Evolutionary conservation across 2,113 vertebrate species (phyloP).

Genomic region (Rattus rattus): DNA sequence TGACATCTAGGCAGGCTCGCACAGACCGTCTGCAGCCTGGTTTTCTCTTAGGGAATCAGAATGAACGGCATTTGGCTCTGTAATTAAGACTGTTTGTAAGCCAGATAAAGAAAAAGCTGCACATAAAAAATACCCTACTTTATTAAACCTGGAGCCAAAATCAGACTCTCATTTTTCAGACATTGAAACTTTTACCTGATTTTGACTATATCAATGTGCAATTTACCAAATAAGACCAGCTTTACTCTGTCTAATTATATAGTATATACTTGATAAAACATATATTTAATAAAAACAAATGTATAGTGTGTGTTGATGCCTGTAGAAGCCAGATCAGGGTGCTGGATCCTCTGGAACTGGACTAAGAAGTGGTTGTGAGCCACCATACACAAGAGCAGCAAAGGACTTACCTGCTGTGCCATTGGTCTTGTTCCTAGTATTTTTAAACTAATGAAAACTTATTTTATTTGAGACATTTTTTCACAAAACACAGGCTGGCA

Average conservation of each 20-base stretch:
- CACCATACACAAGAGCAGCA: not conserved
- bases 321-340: no score
- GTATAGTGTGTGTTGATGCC: not conserved
- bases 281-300: not conserved
- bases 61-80: not conserved
- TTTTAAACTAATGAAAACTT: not conserved
- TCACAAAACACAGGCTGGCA: not conserved
- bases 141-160: not conserved
- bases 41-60: not conserved
- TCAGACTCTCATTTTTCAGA: not conserved
- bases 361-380: not conserved
- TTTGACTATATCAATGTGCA: not conserved
- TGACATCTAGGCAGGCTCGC: not conserved
- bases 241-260: not conserved
- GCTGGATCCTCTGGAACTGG: not conserved
- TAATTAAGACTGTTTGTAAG: constrained; percentile 32
- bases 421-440: not conserved
- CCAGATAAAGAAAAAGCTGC: not conserved
- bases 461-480: not conserved
- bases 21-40: not conserved
- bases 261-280: not conserved
- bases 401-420: not conserved
- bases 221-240: not conserved
- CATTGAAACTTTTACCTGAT: constrained; percentile 11
- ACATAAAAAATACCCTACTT: not conserved